Evolutionary conservation across 2,113 vertebrate species (phyloP).

Genomic region (Verasper variegatus): DNA sequence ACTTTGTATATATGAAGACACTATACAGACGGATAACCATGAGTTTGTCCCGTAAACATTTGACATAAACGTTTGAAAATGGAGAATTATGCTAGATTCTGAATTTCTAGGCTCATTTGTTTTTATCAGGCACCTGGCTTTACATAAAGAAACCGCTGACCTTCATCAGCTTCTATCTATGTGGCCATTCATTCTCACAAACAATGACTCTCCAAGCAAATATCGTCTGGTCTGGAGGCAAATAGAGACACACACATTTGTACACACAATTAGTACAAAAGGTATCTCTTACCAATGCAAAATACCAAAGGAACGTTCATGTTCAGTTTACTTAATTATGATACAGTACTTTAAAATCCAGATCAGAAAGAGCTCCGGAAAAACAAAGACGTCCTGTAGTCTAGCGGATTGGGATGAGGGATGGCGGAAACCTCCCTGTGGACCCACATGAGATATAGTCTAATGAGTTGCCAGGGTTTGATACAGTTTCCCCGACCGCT

Average conservation of each 20-base stretch:
- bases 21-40: too few species aligned
- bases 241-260: slow-evolving; percentile 1
- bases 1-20: neutral
- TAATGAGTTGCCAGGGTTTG: slow-evolving; percentile 66
- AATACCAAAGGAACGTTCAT: too few species aligned
- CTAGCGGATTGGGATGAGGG: slow-evolving; percentile 4
- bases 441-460: slow-evolving; percentile 54
- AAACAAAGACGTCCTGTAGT: slow-evolving; percentile 16
- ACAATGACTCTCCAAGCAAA: slow-evolving; percentile 1
- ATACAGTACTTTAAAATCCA: too few species aligned
- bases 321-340: too few species aligned
- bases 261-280: too few species aligned
- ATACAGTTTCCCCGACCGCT: slow-evolving; percentile 63
- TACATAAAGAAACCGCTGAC: slow-evolving; percentile 30
- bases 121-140: slow-evolving; percentile 15
- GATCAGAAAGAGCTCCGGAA: neutral
- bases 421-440: slow-evolving; percentile 19
- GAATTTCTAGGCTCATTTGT: slow-evolving; percentile 18
- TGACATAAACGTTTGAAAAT: neutral
- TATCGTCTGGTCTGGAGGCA: neutral
- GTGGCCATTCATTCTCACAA: slow-evolving; percentile 34
- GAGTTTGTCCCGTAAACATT: neutral
- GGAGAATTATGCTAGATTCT: neutral
- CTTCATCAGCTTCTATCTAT: slow-evolving; percentile 22
- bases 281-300: too few species aligned